Percentiles rank a stretch among this genome's conserved stretches.
phyloP scores from a whole-genome alignment of 2,888 invertebrate genomes.

The Zygogramma bicolorata region DNA sequence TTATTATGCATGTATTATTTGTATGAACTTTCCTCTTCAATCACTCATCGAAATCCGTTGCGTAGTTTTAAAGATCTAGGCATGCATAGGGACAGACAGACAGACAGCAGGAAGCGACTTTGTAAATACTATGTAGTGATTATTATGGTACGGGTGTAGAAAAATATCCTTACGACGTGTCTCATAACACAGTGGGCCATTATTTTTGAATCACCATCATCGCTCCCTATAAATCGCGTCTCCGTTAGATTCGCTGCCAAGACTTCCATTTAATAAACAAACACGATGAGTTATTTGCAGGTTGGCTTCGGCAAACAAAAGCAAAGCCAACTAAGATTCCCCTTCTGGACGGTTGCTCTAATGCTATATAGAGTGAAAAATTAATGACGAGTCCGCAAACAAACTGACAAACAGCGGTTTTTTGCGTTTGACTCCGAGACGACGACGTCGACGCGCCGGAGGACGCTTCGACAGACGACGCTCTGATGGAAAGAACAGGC shows the following conservation, averaged over 20 bases:
- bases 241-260: slow-evolving; percentile 15
- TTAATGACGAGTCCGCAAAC: slow-evolving; percentile 63
- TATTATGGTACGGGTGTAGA: too few relatives aligned
- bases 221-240: not conserved
- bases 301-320: slow-evolving; percentile 32
- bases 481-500: slow-evolving; percentile 42
- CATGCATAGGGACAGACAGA: too few relatives aligned
- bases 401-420: slow-evolving; percentile 61
- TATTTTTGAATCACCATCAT: not conserved
- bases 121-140: too few relatives aligned
- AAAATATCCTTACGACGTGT: too few relatives aligned
- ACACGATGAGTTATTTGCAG: slow-evolving; percentile 32
- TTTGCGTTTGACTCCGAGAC: slow-evolving; percentile 49
- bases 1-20: too few relatives aligned
- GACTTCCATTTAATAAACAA: slow-evolving; percentile 35
- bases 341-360: slow-evolving; percentile 12
- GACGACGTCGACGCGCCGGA: slow-evolving; percentile 28
- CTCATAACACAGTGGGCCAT: too few relatives aligned
- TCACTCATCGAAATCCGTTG: too few relatives aligned
- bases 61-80: too few relatives aligned
- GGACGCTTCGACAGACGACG: slow-evolving; percentile 58
- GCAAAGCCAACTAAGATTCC: slow-evolving; percentile 20
- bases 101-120: too few relatives aligned
- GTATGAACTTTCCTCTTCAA: too few relatives aligned
- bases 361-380: slow-evolving; percentile 54